These are phyloP conservation scores for Seriola dumerili DNA, from an alignment of 2,113 vertebrate genomes.

Conservation along the genomic window DNA sequence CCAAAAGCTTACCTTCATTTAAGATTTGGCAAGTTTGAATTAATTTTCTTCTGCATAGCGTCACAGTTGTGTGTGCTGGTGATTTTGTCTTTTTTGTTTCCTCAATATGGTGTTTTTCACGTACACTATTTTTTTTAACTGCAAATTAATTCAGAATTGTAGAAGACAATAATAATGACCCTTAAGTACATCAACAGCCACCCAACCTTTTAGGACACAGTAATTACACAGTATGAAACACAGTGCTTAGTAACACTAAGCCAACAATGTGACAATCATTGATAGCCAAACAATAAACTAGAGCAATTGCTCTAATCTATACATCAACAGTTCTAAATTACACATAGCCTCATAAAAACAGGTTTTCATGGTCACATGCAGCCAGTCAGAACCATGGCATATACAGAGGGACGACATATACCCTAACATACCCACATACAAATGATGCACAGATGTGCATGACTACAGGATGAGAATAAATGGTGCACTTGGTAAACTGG, in stretches of 20 bases:
- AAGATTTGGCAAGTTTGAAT: slow-evolving; percentile 8
- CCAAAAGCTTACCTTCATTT: slow-evolving; percentile 1
- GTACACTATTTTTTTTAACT: background rate
- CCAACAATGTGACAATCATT: slow-evolving; percentile 8
- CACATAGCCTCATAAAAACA: slow-evolving; percentile 33
- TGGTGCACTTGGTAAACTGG: slow-evolving; percentile 77
- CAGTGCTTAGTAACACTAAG: background rate
- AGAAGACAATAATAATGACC: background rate
- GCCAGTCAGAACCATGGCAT: slow-evolving; percentile 50
- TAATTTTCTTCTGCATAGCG: background rate
- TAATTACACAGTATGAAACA: background rate
- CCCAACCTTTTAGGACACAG: background rate
- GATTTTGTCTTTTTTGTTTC: background rate
- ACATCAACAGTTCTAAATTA: slow-evolving; percentile 14
- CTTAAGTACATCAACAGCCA: background rate
- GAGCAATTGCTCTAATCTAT: slow-evolving; percentile 21
- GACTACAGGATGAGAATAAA: slow-evolving; percentile 75
- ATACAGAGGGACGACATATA: slow-evolving; percentile 50
- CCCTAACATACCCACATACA: slow-evolving; percentile 58
- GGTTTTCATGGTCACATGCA: slow-evolving; percentile 42
- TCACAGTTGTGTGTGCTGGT: background rate
- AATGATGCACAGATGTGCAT: slow-evolving; percentile 76
- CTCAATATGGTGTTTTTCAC: background rate
- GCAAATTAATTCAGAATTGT: background rate
- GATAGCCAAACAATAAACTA: slow-evolving; percentile 36